Conservation (phyloP, 2,113 vertebrate genomes). For the Felis catus region F.catus_Fca126_mat1.0 CM031425.1:9112001-9112500, state of each 20-base stretch:
- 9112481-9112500: too few species aligned
- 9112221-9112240: background rate
- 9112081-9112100: background rate
- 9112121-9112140: background rate
- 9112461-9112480: too few species aligned
- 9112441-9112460: too few species aligned
- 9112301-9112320: too few species aligned
- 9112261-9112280: background rate
- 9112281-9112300: background rate
- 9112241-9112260: background rate
- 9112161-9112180: background rate
- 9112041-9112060: background rate
- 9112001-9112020: background rate
- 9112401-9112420: too few species aligned
- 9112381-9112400: too few species aligned
- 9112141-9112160: background rate
- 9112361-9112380: too few species aligned
- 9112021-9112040: background rate
- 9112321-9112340: too few species aligned
- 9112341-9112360: too few species aligned
- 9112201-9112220: background rate
- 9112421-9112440: too few species aligned
- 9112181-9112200: background rate
- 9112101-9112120: background rate
- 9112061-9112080: background rate